phyloP scores from a whole-genome alignment of 1,140 invertebrate species.

The Dreissena polymorpha region DNA sequence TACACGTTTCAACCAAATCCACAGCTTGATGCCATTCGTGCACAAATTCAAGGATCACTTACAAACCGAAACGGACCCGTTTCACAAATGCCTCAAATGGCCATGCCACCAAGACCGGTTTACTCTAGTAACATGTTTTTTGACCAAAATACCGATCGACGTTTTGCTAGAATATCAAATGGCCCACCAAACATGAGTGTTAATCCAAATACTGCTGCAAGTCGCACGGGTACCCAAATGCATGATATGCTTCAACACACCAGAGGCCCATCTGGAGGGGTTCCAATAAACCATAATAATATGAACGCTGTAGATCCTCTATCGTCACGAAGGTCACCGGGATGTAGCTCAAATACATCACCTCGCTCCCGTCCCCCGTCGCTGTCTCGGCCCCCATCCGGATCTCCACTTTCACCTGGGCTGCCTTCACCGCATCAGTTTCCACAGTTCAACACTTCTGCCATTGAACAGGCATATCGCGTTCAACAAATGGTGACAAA shows the following conservation, averaged over 20 bases:
- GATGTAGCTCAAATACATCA: conserved; percentile 14
- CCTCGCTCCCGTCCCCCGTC: conserved; percentile 36
- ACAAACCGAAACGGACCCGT: neutral
- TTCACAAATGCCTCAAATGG: conserved; percentile 2
- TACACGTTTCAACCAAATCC: conserved; percentile 28
- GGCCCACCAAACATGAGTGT: conserved; percentile 34
- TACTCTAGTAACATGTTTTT: conserved; percentile 5
- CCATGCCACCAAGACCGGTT: conserved; percentile 2
- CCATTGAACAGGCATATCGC: neutral
- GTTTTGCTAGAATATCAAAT: conserved; percentile 14
- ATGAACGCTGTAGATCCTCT: neutral
- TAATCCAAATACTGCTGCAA: neutral
- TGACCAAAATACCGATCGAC: conserved; percentile 26
- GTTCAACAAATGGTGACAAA: neutral
- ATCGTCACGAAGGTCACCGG: conserved; percentile 6
- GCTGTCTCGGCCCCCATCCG: conserved; percentile 38
- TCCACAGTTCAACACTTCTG: neutral
- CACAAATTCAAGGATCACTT: conserved; percentile 29
- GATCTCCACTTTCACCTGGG: conserved; percentile 34
- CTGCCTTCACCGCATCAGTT: conserved; percentile 4
- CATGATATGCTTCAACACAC: conserved; percentile 30
- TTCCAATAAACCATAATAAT: neutral
- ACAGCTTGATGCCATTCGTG: conserved; percentile 1
- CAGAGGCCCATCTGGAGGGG: neutral
- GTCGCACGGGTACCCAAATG: conserved; percentile 14